Percentiles rank a stretch among this genome's conserved stretches.
Conservation (phyloP, 2,888 invertebrate genomes). For the Amphimallon solstitiale region DNA sequence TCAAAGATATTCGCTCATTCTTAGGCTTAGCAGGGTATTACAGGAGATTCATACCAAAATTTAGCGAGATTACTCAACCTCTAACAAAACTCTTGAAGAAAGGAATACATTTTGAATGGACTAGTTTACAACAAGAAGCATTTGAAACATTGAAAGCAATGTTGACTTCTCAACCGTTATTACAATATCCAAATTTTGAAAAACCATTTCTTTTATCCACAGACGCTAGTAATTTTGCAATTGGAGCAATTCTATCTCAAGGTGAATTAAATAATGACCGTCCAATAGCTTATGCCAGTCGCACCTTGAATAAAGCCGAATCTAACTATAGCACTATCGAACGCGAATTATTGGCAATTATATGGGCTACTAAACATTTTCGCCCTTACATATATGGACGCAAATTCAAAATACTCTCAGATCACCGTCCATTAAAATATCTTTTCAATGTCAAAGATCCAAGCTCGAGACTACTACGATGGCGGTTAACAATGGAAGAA, state of each 20-base stretch:
- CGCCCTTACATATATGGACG: conserved; percentile 57
- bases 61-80: conserved; percentile 51
- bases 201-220: conserved; percentile 53
- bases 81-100: conserved; percentile 43
- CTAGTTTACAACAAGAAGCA: conserved; percentile 28
- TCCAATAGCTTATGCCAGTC: conserved; percentile 56
- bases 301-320: conserved; percentile 55
- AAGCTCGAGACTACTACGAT: conserved; percentile 49
- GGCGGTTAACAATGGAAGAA: conserved; percentile 53
- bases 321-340: conserved; percentile 57
- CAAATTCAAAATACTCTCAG: conserved; percentile 56
- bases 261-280: conserved; percentile 47
- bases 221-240: conserved; percentile 54
- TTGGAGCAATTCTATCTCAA: conserved; percentile 54
- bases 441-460: conserved; percentile 54
- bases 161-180: conserved; percentile 38
- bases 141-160: conserved; percentile 41
- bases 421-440: conserved; percentile 56
- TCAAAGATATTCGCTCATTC: conserved; percentile 42
- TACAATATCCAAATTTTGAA: conserved; percentile 47
- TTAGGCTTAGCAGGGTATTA: conserved; percentile 55
- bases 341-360: conserved; percentile 48
- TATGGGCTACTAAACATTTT: conserved; percentile 51
- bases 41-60: conserved; percentile 56
- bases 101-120: conserved; percentile 39